Evolutionary conservation across 2,888 invertebrate species (phyloP).

Genomic region (Onthophagus sagittarius): DNA sequence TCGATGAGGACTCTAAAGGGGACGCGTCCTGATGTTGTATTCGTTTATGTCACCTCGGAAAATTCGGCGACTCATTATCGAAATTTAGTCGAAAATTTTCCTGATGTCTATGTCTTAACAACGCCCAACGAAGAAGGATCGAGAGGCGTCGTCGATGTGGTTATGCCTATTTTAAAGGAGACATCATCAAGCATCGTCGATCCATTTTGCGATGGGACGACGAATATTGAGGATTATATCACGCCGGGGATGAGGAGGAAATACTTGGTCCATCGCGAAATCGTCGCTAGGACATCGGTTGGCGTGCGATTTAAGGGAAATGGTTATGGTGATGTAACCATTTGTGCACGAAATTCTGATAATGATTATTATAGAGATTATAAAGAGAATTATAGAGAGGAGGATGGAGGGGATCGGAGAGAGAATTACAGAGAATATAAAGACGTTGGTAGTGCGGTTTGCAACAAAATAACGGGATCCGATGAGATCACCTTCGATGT

Average conservation of each 20-base stretch:
- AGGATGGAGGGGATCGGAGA: background rate
- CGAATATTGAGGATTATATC: slow-evolving; percentile 59
- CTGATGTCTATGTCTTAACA: slow-evolving; percentile 50
- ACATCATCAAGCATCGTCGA: slow-evolving; percentile 41
- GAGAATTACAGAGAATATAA: background rate
- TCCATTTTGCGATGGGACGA: slow-evolving; percentile 38
- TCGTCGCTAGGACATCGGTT: slow-evolving; percentile 29
- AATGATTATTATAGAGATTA: slow-evolving; percentile 36
- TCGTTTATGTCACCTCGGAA: slow-evolving; percentile 53
- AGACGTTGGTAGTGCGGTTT: slow-evolving; percentile 34
- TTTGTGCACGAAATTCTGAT: slow-evolving; percentile 37
- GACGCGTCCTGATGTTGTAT: slow-evolving; percentile 54
- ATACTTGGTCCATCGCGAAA: slow-evolving; percentile 49
- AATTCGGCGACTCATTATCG: slow-evolving; percentile 45
- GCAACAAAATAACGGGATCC: slow-evolving; percentile 51
- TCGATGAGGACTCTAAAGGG: slow-evolving; percentile 50
- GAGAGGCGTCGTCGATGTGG: slow-evolving; percentile 32
- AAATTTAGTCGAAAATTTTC: slow-evolving; percentile 50
- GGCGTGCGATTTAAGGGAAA: slow-evolving; percentile 42
- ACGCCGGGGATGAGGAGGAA: slow-evolving; percentile 46
- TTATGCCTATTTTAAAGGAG: slow-evolving; percentile 36
- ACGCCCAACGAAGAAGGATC: slow-evolving; percentile 31
- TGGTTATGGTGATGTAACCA: slow-evolving; percentile 41
- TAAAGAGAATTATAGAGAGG: background rate
- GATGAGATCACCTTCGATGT: slow-evolving; percentile 51